Base-by-base conservation (phyloP, 2,888 invertebrate genomes). In the Malachius bipustulatus region DNA sequence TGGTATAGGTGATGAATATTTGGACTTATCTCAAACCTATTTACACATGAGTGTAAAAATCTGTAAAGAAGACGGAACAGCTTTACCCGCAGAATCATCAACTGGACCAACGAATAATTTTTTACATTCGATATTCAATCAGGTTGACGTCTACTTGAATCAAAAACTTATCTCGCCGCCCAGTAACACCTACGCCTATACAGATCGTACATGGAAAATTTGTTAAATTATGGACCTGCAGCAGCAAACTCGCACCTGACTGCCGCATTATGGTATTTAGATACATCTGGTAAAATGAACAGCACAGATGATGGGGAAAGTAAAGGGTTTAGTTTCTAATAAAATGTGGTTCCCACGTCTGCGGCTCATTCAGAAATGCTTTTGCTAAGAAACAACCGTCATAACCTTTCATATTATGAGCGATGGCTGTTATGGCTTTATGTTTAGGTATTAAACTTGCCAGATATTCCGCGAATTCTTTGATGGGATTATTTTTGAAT, bases 1-100 rank as follows among this genome's bases (percentile, higher is more conserved):
- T 0, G 47, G 46, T 2, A 30, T 37, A 26, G 39, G 46, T 3
- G 49, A 50, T 14, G 48, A 50, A 26, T 50, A 50, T 29, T 15
- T 47, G 2, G 47, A 52, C 36, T 26, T 47, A 4, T 36, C 47
- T 2, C 43, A 49, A 34, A 49, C 47, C 3, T 36, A 47, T 37
- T 26, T 49, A 6, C 37, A 42, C 15, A 11, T 49, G 11, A 38
- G 32, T 9, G 45, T 38, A 4, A 41, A 39, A 33, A 41, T 47
- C 19, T 4, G 26, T 2, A 37, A 43, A 36, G 4, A 8, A 10
- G 30, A 37, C 32, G 35, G 35, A 26, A 30, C 26, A 19, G 3
- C 8, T 24, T 24, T 24, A 24, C 8, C 24, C n/a, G 24, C 24
- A 8, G 9, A 8, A 24, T 8, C 8, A 8, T 8, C n/a, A 8